These are phyloP conservation scores for Myripristis jacobus DNA, from an alignment of 2,797 vertebrate species.

Conservation along the genomic window DNA sequence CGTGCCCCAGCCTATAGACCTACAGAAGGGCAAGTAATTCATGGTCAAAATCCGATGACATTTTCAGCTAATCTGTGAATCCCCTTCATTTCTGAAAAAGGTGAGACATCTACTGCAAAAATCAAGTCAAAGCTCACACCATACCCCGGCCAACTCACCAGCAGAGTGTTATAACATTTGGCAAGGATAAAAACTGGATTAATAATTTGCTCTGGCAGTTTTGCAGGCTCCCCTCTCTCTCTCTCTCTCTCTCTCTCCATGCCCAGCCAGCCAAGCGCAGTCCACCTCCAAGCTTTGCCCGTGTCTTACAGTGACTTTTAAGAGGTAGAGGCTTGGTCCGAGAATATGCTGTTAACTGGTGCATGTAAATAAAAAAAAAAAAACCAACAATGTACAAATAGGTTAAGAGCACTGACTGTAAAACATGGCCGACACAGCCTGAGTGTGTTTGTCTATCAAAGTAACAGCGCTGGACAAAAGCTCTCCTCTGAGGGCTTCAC, in stretches of 20 bases:
- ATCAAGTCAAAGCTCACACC: not conserved
- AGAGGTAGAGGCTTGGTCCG: slow-evolving; percentile 24
- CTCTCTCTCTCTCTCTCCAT: not conserved
- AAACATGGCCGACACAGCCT: slow-evolving; percentile 29
- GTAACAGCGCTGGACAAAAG: slow-evolving; percentile 62
- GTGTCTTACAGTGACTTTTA: slow-evolving; percentile 6
- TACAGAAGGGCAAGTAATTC: slow-evolving; percentile 47
- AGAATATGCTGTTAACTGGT: slow-evolving; percentile 55
- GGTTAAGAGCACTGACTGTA: slow-evolving; percentile 49
- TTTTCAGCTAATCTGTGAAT: slow-evolving; percentile 46
- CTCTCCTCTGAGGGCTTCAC: slow-evolving; percentile 54
- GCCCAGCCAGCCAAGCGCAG: not conserved
- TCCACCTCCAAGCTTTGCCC: slow-evolving; percentile 2
- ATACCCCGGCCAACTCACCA: not conserved
- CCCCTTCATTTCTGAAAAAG: slow-evolving; percentile 33
- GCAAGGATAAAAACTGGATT: not conserved
- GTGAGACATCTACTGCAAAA: slow-evolving; percentile 5
- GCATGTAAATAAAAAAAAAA: slow-evolving; percentile 49
- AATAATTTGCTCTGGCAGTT: slow-evolving; percentile 13
- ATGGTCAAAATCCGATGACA: slow-evolving; percentile 26
- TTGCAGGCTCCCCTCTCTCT: not conserved
- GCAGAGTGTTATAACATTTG: not conserved
- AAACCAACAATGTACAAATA: slow-evolving; percentile 29
- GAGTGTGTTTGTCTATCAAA: slow-evolving; percentile 61
- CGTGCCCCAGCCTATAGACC: slow-evolving; percentile 36